Conservation (phyloP, 2,888 invertebrate species). For the Tipula helvola region DNA sequence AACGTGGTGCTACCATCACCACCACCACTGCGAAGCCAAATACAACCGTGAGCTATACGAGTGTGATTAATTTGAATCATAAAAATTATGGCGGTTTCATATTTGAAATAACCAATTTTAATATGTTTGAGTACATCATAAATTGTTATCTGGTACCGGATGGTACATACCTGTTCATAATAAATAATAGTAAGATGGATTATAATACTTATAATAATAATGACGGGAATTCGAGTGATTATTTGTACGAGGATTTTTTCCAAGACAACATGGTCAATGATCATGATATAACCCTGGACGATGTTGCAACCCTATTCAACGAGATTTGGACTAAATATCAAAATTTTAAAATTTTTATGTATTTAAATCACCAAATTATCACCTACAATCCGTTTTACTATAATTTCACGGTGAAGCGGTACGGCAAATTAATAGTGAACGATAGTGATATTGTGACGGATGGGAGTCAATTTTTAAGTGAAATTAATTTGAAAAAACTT, state of each 20-base stretch:
- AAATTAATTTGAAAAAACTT: conserved; percentile 23
- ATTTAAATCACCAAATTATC: neutral
- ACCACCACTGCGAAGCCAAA: neutral
- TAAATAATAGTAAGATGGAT: neutral
- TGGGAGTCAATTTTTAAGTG: conserved; percentile 9
- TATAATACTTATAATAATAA: neutral
- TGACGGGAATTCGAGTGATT: neutral
- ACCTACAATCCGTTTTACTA: conserved; percentile 13
- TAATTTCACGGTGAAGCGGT: neutral
- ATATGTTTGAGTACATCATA: neutral
- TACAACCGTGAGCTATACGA: neutral
- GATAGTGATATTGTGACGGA: neutral
- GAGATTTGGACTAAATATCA: neutral
- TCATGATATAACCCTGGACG: neutral
- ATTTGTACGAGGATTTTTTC: neutral
- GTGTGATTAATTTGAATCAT: neutral
- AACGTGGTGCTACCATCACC: neutral
- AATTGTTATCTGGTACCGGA: neutral
- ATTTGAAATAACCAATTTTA: neutral
- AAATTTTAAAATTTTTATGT: neutral
- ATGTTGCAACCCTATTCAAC: neutral
- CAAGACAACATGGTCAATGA: neutral
- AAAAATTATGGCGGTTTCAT: neutral
- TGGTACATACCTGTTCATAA: neutral
- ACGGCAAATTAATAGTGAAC: conserved; percentile 6